Conservation (phyloP, 2,797 vertebrate species). For the Dendrocincla tyrannina region DNA sequence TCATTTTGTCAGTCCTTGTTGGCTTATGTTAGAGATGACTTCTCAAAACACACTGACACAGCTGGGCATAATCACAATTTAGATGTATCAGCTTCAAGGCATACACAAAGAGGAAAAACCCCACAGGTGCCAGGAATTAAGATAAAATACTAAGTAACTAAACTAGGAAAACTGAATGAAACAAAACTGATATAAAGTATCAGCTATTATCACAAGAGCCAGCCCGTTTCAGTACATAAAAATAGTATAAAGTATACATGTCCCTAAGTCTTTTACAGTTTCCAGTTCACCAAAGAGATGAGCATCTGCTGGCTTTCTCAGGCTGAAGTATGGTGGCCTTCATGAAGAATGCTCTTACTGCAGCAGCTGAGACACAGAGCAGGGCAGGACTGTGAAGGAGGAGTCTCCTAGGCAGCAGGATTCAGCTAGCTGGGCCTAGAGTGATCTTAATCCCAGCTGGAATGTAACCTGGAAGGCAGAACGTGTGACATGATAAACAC, state of each 20-base stretch:
- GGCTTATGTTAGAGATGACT: neutral
- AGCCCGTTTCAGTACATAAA: neutral
- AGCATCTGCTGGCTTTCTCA: neutral
- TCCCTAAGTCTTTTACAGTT: neutral
- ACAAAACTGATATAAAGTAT: neutral
- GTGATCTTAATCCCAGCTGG: neutral
- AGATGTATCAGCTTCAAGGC: neutral
- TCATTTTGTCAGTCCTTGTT: slow-evolving; percentile 15
- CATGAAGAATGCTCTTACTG: neutral
- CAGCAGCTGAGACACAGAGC: neutral
- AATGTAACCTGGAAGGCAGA: neutral
- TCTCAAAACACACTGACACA: neutral
- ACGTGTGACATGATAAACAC: neutral
- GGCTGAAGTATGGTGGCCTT: neutral
- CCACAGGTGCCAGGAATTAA: neutral
- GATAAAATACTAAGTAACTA: neutral
- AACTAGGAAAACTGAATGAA: neutral
- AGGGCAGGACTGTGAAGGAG: neutral
- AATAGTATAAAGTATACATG: neutral
- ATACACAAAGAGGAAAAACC: neutral
- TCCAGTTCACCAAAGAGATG: neutral
- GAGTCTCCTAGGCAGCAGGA: neutral
- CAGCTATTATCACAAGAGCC: neutral
- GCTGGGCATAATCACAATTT: neutral
- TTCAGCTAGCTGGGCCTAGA: neutral